Evolutionary conservation across 64 coral and sea anemone species (phyloP), one percentile per base, ranked within the genome.

Genomic region (Montipora capricornis): DNA sequence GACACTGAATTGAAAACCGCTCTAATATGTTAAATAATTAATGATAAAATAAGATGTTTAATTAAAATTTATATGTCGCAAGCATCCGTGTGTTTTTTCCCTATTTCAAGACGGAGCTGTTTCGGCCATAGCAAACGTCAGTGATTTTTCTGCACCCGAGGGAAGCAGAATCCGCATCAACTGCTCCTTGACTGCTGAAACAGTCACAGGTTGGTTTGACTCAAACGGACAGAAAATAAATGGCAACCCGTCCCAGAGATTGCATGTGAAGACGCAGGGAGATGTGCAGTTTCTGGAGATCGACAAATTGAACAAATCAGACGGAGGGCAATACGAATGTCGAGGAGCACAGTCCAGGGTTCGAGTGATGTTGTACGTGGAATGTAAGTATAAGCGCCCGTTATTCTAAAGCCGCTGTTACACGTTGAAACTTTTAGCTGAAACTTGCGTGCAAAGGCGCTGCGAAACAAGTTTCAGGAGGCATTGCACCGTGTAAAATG

Each of bases 241-340:
- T 52, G n/a, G 19, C 57, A 68, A 61, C 17, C 66, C 87, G 20
- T 88, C 91, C 17, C 67, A 82, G 4, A 94, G 92, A 81, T 12
- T 81, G 61, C 77, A 94, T 61, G 87, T 94, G 19, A 64, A 51
- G 51, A 61, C 48, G 16, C 17, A 82, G 14, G 92, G 92, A 58
- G 80, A 49, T 45, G 12, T 81, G 26, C 64, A 44, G 0, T 89
- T 75, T 74, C 78, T 94, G 69, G 78, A 82, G n/a, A 94, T 94
- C 6, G 59, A 5, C 6, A 89, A n/a, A 49, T 87, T 76, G 16
- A 89, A 89, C 47, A 82, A 61, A 66, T 82, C 92, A 4, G 92
- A 94, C 68, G 13, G 8, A 11, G 92, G 92, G 22, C 80, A 3
- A 1, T 94, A 94, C 66, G 86, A 94, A 81, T 94, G 92, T 19